These are phyloP conservation scores for Gallinago solitaria DNA, from an alignment of 2,797 vertebrate species.

Conservation along the genomic window DNA sequence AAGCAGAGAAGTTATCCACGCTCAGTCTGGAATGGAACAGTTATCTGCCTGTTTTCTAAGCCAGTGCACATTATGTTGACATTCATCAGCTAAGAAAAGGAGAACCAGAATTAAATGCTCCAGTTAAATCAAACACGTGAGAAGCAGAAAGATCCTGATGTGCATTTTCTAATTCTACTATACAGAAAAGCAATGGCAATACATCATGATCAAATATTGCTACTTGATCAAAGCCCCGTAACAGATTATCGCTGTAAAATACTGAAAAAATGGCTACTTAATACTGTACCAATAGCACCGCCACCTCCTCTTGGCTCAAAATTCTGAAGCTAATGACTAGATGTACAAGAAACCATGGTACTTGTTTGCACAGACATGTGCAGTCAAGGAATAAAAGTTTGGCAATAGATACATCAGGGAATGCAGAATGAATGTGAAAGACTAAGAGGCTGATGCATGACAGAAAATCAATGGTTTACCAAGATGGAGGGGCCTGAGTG, in stretches of 20 bases:
- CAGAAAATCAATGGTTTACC: conserved; percentile 21
- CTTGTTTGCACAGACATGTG: not conserved
- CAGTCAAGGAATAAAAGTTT: not conserved
- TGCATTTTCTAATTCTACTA: not conserved
- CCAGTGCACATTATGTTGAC: conserved; percentile 39
- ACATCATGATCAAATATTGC: not conserved
- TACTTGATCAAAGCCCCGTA: not conserved
- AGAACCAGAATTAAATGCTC: conserved; percentile 49
- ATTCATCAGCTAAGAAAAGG: conserved; percentile 38
- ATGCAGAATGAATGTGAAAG: not conserved
- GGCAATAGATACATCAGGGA: not conserved
- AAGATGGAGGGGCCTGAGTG: not conserved
- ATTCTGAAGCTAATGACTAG: not conserved
- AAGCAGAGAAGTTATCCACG: not conserved
- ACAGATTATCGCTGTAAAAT: not conserved
- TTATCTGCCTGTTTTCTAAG: conserved; percentile 48
- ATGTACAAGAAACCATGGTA: not conserved
- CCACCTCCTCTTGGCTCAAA: not conserved
- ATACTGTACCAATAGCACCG: not conserved
- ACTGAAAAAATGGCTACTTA: not conserved
- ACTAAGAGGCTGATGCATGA: not conserved
- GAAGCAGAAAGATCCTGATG: conserved; percentile 1
- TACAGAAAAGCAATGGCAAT: not conserved
- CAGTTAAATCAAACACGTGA: conserved; percentile 43
- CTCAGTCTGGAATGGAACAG: conserved; percentile 5